Conservation (phyloP, 2,888 invertebrate genomes). For the Exocentrus adspersus region DNA sequence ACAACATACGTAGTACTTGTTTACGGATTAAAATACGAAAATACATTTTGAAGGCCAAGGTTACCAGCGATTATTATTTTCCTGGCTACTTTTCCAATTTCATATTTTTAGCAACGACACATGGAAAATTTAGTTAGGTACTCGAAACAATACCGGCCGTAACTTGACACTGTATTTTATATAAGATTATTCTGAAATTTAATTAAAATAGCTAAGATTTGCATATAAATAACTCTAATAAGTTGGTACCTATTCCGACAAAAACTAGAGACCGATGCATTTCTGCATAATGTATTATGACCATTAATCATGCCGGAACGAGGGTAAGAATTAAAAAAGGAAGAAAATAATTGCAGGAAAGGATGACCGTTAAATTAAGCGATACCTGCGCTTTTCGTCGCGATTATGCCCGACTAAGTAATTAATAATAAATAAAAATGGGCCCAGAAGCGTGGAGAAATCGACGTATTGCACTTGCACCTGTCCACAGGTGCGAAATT, state of each 20-base stretch:
- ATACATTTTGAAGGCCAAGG: neutral
- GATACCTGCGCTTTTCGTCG: neutral
- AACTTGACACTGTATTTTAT: too few species aligned
- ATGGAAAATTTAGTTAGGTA: too few species aligned
- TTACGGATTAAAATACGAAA: neutral
- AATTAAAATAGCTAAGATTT: too few species aligned
- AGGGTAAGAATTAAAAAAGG: neutral
- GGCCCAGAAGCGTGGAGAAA: conserved; percentile 38
- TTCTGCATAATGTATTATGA: neutral
- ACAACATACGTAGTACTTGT: neutral
- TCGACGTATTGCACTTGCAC: conserved; percentile 40
- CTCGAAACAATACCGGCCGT: too few species aligned
- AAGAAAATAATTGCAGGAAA: conserved; percentile 2
- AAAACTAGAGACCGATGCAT: neutral
- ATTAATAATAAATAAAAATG: conserved; percentile 18
- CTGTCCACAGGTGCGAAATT: conserved; percentile 51
- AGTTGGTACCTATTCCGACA: too few species aligned
- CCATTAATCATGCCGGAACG: neutral
- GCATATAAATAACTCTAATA: too few species aligned
- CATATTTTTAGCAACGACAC: too few species aligned
- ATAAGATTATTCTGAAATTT: too few species aligned
- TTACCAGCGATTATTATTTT: neutral
- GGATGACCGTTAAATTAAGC: neutral
- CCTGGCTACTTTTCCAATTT: too few species aligned
- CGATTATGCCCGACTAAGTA: neutral